Conservation (phyloP, 1,140 invertebrate genomes). For the Drosophila parabipectinata region DNA sequence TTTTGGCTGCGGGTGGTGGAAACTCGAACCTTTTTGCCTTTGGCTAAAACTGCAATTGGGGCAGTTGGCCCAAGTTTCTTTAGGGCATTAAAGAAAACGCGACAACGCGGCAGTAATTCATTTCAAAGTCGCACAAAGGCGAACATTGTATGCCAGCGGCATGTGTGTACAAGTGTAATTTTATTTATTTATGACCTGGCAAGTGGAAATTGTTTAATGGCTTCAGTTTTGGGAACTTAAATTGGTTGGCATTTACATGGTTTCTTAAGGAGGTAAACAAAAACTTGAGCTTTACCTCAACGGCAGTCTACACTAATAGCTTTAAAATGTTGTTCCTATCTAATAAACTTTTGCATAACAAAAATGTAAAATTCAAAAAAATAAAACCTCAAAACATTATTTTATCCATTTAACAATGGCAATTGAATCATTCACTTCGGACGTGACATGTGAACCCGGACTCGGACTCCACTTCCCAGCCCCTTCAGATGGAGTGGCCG, state of each 20-base stretch:
- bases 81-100: conserved; percentile 25
- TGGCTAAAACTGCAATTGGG: conserved; percentile 2
- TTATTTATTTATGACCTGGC: conserved; percentile 71
- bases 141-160: conserved; percentile 37
- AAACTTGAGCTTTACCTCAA: neutral
- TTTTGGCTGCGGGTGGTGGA: conserved; percentile 9
- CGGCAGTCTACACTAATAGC: no score
- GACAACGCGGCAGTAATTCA: conserved; percentile 61
- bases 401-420: conserved; percentile 22
- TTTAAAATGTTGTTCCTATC: neutral
- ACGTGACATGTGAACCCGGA: conserved; percentile 49
- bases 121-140: conserved; percentile 65
- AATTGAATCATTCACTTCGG: conserved; percentile 42
- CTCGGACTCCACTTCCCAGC: conserved; percentile 14
- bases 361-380: neutral
- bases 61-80: neutral
- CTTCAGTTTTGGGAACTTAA: conserved; percentile 50
- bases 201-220: conserved; percentile 41
- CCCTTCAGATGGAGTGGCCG: neutral
- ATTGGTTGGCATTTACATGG: conserved; percentile 43
- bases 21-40: conserved; percentile 18
- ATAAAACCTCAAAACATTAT: conserved; percentile 4
- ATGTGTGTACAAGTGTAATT: conserved; percentile 59
- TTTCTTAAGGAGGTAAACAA: conserved; percentile 9
- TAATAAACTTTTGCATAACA: neutral